These are phyloP conservation scores for Eriosoma lanigerum DNA, from an alignment of 1,140 invertebrate species.

Conservation along the genomic window DNA sequence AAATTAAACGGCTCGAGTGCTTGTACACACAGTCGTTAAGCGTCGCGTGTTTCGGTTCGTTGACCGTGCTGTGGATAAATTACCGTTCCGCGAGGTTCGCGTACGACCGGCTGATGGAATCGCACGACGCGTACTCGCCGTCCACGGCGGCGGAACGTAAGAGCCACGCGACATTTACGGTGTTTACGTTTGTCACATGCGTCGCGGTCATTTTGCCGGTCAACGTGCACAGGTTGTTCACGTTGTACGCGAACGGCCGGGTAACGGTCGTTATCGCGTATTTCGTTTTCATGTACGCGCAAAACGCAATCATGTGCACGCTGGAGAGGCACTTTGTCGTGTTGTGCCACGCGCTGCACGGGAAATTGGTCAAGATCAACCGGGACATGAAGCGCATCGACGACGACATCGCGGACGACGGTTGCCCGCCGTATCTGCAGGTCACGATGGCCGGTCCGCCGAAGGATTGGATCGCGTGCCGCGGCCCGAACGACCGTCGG, in stretches of 20 bases:
- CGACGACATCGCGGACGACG: background rate
- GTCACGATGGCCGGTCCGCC: background rate
- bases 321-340: background rate
- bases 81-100: background rate
- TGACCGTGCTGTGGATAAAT: background rate
- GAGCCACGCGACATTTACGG: background rate
- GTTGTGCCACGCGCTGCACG: slow-evolving; percentile 1
- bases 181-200: too few relatives aligned
- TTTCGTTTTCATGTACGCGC: background rate
- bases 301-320: background rate
- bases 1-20: too few relatives aligned
- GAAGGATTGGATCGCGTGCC: background rate
- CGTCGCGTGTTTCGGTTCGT: background rate
- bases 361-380: background rate
- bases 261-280: background rate
- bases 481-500: background rate
- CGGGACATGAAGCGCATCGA: background rate
- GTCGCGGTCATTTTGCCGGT: background rate
- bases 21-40: background rate
- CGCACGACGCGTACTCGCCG: background rate
- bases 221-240: background rate
- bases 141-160: background rate
- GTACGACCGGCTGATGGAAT: background rate
- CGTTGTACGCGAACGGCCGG: background rate
- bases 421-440: background rate